phyloP scores from a whole-genome alignment of 1,140 invertebrate species.

The Apolygus lucorum region DNA sequence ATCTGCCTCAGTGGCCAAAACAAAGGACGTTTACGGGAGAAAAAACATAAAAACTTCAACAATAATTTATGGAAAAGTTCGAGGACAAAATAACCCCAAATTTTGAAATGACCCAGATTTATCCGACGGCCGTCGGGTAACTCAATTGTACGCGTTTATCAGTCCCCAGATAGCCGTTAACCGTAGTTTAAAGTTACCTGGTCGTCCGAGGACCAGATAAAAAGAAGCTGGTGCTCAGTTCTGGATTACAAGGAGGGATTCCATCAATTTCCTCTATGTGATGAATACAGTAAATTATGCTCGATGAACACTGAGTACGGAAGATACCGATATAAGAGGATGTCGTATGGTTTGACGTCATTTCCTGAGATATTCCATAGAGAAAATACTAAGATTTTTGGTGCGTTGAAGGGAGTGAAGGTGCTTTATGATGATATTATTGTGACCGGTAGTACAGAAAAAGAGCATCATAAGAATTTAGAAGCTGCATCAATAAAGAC shows the following conservation, averaged over 20 bases:
- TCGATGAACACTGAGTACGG: constrained; percentile 41
- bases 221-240: constrained; percentile 41
- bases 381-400: constrained; percentile 36
- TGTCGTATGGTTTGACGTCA: constrained; percentile 39
- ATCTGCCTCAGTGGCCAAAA: too few species aligned
- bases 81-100: too few species aligned
- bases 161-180: too few species aligned
- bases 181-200: too few species aligned
- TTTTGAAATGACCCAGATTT: too few species aligned
- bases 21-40: too few species aligned
- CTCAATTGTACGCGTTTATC: too few species aligned
- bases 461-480: constrained; percentile 35
- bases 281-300: constrained; percentile 36
- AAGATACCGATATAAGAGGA: constrained; percentile 30
- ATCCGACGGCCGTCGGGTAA: too few species aligned
- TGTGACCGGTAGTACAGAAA: constrained; percentile 33
- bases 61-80: too few species aligned
- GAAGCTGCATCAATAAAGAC: constrained; percentile 36
- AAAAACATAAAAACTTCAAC: too few species aligned
- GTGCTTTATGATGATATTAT: constrained; percentile 40
- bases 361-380: constrained; percentile 41
- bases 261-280: constrained; percentile 39
- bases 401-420: constrained; percentile 35
- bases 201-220: too few species aligned
- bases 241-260: too few species aligned